Conservation (phyloP, 2,888 invertebrate genomes). For the Agrotis clavis region DNA sequence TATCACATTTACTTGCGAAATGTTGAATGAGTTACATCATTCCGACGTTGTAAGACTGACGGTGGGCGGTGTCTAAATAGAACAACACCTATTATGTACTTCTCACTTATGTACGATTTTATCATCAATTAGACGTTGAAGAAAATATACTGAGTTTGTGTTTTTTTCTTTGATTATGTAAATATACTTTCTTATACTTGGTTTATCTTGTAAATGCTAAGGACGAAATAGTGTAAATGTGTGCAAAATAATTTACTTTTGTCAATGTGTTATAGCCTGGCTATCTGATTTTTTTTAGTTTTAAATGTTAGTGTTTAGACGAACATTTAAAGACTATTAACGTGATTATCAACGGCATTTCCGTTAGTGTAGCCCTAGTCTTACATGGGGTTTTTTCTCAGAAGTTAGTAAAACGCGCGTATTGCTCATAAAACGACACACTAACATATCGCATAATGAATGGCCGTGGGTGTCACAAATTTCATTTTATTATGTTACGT, state of each 20-base stretch:
- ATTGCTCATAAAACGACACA: not conserved
- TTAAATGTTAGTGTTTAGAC: too few relatives aligned
- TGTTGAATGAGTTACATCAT: slow-evolving; percentile 37
- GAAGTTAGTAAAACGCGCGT: not conserved
- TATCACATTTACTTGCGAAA: not conserved
- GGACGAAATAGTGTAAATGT: too few relatives aligned
- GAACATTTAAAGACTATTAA: too few relatives aligned
- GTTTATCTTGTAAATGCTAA: too few relatives aligned
- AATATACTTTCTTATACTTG: too few relatives aligned
- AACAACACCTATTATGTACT: slow-evolving; percentile 86
- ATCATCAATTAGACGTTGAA: slow-evolving; percentile 19
- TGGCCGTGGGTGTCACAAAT: not conserved
- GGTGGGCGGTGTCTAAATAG: slow-evolving; percentile 87
- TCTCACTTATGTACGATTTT: slow-evolving; percentile 60
- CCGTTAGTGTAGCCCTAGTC: too few relatives aligned
- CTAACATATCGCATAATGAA: not conserved
- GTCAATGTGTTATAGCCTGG: too few relatives aligned
- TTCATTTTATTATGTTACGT: not conserved
- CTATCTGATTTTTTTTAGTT: too few relatives aligned
- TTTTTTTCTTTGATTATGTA: not conserved
- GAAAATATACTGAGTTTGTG: not conserved
- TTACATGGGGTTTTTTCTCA: not conserved
- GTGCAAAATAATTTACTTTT: not conserved
- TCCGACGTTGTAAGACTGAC: slow-evolving; percentile 59
- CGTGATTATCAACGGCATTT: too few relatives aligned